A percentile compares a stretch with the other conserved stretches of the same genome.
Conservation (phyloP, 2,888 invertebrate species). For the Drosophila silvestris region DNA sequence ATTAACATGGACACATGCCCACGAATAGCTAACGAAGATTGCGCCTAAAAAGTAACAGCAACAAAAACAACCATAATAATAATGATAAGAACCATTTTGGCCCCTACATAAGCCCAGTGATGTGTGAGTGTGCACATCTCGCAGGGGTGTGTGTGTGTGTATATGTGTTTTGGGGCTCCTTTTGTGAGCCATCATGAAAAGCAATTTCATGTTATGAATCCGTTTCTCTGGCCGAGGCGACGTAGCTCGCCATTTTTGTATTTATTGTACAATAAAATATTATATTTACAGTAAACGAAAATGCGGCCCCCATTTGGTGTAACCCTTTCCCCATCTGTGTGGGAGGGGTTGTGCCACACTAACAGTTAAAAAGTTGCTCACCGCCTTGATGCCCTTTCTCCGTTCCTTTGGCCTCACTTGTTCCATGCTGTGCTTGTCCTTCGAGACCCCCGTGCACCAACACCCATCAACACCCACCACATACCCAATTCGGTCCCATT, state of each 20-base stretch:
- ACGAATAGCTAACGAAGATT: slow-evolving; percentile 22
- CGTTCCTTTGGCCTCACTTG: slow-evolving; percentile 9
- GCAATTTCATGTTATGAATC: slow-evolving; percentile 80
- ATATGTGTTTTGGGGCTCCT: slow-evolving; percentile 33
- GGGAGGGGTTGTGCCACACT: slow-evolving; percentile 34
- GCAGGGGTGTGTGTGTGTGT: slow-evolving; percentile 28
- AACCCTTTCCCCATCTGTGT: slow-evolving; percentile 22
- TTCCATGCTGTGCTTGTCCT: slow-evolving; percentile 23
- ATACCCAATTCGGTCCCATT: neutral
- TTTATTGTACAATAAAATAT: slow-evolving; percentile 79
- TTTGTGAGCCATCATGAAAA: slow-evolving; percentile 72
- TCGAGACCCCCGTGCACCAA: slow-evolving; percentile 1
- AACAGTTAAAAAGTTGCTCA: slow-evolving; percentile 61
- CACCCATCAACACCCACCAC: neutral
- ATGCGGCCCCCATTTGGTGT: slow-evolving; percentile 43
- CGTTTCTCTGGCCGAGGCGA: slow-evolving; percentile 68
- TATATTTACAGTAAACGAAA: slow-evolving; percentile 77
- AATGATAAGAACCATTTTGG: slow-evolving; percentile 36
- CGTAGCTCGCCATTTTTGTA: slow-evolving; percentile 65
- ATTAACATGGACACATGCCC: slow-evolving; percentile 50
- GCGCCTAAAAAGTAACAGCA: slow-evolving; percentile 31
- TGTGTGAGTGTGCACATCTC: slow-evolving; percentile 28
- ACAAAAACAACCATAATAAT: slow-evolving; percentile 25
- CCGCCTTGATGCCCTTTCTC: neutral
- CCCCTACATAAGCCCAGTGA: slow-evolving; percentile 27